These are phyloP conservation scores for Pogonocherus hispidulus DNA, from an alignment of 2,888 invertebrate genomes.

Conservation along the genomic window DNA sequence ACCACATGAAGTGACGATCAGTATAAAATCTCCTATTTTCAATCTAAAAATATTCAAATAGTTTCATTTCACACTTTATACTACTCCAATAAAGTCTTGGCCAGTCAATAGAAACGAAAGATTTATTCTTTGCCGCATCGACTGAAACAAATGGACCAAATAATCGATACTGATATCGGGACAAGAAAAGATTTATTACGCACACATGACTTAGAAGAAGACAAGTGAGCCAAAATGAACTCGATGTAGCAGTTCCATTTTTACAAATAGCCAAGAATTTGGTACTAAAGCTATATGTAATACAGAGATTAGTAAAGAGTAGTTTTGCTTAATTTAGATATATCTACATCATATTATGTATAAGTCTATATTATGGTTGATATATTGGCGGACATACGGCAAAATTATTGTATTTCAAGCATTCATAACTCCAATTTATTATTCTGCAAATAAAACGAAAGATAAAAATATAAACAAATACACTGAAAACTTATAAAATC, in stretches of 20 bases:
- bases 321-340: slow-evolving; percentile 13
- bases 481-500: too few relatives aligned
- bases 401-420: slow-evolving; percentile 11
- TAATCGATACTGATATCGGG: slow-evolving; percentile 68
- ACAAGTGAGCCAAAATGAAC: slow-evolving; percentile 24
- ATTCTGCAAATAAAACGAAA: neutral
- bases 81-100: slow-evolving; percentile 47
- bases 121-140: slow-evolving; percentile 66
- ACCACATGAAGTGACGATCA: too few relatives aligned
- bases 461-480: too few relatives aligned
- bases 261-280: slow-evolving; percentile 25
- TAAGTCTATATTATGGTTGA: neutral
- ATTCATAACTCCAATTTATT: too few relatives aligned
- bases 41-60: too few relatives aligned
- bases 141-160: slow-evolving; percentile 67
- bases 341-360: too few relatives aligned
- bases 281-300: slow-evolving; percentile 11
- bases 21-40: too few relatives aligned
- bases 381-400: too few relatives aligned
- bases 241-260: slow-evolving; percentile 21
- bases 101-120: slow-evolving; percentile 61
- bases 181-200: slow-evolving; percentile 63
- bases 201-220: slow-evolving; percentile 54
- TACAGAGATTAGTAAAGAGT: slow-evolving; percentile 19
- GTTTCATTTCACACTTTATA: slow-evolving; percentile 42